phyloP scores from a whole-genome alignment of 2,888 invertebrate species.

The Apotomis capreana region DNA sequence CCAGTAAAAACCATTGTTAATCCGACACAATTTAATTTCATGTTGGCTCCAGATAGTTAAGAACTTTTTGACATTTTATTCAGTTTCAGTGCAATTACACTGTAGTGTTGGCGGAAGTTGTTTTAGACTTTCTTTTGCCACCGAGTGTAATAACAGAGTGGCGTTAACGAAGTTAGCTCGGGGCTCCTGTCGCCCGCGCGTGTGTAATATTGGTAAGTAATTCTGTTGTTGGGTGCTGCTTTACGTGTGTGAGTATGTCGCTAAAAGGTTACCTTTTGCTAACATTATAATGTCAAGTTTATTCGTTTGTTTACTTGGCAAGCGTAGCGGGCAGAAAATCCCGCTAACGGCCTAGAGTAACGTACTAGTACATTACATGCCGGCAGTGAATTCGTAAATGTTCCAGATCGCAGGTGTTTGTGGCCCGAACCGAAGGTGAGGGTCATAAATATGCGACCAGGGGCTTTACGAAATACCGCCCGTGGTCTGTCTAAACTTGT shows the following conservation, averaged over 20 bases:
- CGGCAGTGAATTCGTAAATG: too few species aligned
- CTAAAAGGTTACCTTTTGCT: constrained; percentile 14
- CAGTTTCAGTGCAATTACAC: constrained; percentile 61
- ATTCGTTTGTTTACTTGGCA: too few species aligned
- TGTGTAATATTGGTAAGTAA: constrained; percentile 25
- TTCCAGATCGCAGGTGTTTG: too few species aligned
- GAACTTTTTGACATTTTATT: constrained; percentile 59
- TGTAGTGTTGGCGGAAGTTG: constrained; percentile 55
- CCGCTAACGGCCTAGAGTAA: too few species aligned
- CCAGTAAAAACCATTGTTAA: constrained; percentile 43
- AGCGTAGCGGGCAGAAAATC: too few species aligned
- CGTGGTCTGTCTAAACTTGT: too few species aligned
- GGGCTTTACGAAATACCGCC: too few species aligned
- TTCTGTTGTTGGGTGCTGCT: constrained; percentile 17
- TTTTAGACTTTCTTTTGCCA: constrained; percentile 57
- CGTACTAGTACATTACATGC: too few species aligned
- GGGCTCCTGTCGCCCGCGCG: constrained; percentile 14
- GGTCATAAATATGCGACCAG: too few species aligned
- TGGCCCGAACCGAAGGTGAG: too few species aligned
- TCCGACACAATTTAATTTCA: constrained; percentile 56
- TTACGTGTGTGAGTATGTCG: neutral
- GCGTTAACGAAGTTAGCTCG: constrained; percentile 53
- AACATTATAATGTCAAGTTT: too few species aligned
- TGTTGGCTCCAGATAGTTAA: constrained; percentile 52
- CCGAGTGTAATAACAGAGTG: constrained; percentile 48